Evolutionary conservation across 2,888 invertebrate species (phyloP), one percentile per base, ranked within the genome.

Genomic region (Drosophila siamana): DNA sequence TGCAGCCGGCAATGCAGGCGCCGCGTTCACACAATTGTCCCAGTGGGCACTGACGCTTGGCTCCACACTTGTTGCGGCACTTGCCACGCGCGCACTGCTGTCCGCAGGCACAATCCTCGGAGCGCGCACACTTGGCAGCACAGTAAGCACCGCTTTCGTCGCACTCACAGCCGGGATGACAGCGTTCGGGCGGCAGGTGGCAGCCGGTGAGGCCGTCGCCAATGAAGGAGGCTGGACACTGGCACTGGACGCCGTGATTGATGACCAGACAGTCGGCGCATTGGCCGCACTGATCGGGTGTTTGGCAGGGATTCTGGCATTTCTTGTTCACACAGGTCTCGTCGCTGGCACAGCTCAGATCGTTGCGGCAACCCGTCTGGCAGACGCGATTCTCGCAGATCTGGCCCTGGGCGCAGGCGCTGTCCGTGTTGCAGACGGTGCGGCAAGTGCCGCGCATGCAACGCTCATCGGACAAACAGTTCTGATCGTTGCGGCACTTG

Each of bases 381-480:
- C 98, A 98, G 72, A 97, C 93, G 82, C 97, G 94, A 85, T 96
- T 96, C 91, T 96, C 96, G 88, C 98, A 98, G 82, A 98, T 97
- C 92, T 97, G 96, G 76, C 96, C 95, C 11, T 94, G 93, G 16
- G 94, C 94, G 88, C 98, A 98, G 66, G 96, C 95, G 11, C 95
- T 94, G 90, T 98, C 97, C 55, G 95, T 96, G 89, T 97, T 98
- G 89, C 98, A 98, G 28, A 98, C 95, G 1, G 95, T 94, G 91
- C 96, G 95, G 89, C 98, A 98, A 55, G 95, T 94, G 44, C 97
- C 97, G 59, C 95, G 94, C 74, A 97, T 95, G 91, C 98, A 98
- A 79, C 96, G 95, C 92, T 98, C 97, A 88, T 97, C 96, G 13
- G 96, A 94, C 72, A 97, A 92, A 89, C 98, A 98, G 82, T 96